Conservation (phyloP, 2,888 invertebrate genomes). For the Zygothrica quintamaculata region DNA sequence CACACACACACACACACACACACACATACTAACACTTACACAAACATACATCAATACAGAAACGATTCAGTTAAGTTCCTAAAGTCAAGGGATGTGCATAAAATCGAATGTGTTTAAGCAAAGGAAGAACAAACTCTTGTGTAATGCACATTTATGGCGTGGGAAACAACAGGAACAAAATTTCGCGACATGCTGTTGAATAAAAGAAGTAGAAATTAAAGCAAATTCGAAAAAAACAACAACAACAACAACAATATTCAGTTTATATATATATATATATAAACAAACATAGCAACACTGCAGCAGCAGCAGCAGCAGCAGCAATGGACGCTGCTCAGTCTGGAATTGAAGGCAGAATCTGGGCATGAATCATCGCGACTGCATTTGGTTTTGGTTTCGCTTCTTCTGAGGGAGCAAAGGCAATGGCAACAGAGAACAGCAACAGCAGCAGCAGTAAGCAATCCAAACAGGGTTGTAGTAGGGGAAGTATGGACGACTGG, state of each 20-base stretch:
- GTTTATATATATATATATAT: neutral
- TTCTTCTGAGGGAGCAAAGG: constrained; percentile 7
- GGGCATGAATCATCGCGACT: constrained; percentile 68
- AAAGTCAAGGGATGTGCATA: constrained; percentile 57
- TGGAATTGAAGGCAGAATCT: constrained; percentile 53
- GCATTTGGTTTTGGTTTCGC: constrained; percentile 46
- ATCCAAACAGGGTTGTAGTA: constrained; percentile 21
- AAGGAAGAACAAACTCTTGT: constrained; percentile 7
- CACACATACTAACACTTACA: too few relatives aligned
- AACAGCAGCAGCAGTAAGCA: too few relatives aligned
- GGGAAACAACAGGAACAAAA: constrained; percentile 64
- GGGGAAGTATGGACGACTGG: constrained; percentile 17
- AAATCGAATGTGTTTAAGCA: constrained; percentile 42
- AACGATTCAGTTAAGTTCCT: neutral
- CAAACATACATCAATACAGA: neutral
- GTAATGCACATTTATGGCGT: constrained; percentile 65
- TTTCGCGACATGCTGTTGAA: constrained; percentile 60
- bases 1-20: constrained; percentile 18
- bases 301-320: constrained; percentile 16
- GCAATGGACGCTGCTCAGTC: constrained; percentile 67
- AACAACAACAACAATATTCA: constrained; percentile 5
- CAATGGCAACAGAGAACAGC: too few relatives aligned
- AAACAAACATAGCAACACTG: constrained; percentile 14
- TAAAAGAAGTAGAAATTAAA: constrained; percentile 54
- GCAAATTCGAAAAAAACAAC: constrained; percentile 25